Evolutionary conservation across 2,888 invertebrate species (phyloP).

Genomic region (Lasius fuliginosus): DNA sequence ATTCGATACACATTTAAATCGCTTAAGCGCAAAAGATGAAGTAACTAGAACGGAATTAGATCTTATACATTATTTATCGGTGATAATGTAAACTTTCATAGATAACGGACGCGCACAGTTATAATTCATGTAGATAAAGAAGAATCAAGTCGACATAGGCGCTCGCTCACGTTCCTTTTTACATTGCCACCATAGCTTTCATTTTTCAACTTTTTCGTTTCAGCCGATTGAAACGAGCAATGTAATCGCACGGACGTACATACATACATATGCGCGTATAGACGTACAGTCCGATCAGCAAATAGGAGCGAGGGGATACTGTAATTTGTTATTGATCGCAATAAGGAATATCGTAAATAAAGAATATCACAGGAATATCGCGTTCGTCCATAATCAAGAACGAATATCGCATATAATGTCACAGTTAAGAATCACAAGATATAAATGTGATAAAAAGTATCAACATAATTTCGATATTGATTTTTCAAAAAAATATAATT

Average conservation of each 20-base stretch:
- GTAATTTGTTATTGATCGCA: slow-evolving; percentile 51
- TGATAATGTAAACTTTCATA: slow-evolving; percentile 62
- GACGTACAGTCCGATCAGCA: slow-evolving; percentile 57
- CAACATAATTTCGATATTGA: background rate
- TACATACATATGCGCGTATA: slow-evolving; percentile 30
- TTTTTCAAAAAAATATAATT: background rate
- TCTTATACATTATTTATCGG: slow-evolving; percentile 61
- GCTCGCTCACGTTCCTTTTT: slow-evolving; percentile 57
- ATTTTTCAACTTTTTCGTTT: slow-evolving; percentile 63
- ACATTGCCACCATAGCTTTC: slow-evolving; percentile 51
- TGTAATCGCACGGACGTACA: slow-evolving; percentile 61
- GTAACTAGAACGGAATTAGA: slow-evolving; percentile 47
- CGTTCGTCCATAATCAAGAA: background rate
- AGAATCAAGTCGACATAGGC: slow-evolving; percentile 66
- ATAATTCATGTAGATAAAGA: slow-evolving; percentile 68
- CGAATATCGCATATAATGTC: background rate
- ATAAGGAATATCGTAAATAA: slow-evolving; percentile 34
- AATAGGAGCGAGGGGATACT: slow-evolving; percentile 25
- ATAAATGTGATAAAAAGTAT: background rate
- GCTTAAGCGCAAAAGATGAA: background rate
- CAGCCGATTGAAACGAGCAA: slow-evolving; percentile 65
- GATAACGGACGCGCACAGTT: slow-evolving; percentile 60
- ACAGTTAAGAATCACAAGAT: background rate
- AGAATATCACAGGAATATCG: slow-evolving; percentile 1
- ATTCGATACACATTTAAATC: slow-evolving; percentile 30